A percentile compares a stretch with the other conserved stretches of the same genome.
These are phyloP conservation scores for Myripristis jacobus DNA, from an alignment of 2,797 vertebrate species.

Conservation along the genomic window DNA sequence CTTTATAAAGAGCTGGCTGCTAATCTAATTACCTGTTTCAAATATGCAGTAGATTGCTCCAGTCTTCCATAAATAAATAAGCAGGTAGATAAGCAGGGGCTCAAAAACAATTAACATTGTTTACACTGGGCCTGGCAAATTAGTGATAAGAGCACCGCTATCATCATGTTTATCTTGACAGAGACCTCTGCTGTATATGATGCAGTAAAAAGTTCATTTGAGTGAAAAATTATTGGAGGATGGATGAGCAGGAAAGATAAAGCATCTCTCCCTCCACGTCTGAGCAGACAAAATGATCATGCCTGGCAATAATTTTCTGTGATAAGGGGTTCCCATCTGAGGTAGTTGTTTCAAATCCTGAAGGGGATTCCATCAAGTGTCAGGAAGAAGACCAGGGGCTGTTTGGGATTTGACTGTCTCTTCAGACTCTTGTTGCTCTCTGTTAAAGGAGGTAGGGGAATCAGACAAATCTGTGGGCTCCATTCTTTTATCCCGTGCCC, in stretches of 20 bases:
- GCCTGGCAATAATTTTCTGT: constrained; percentile 4
- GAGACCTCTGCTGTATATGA: constrained; percentile 33
- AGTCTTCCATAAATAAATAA: constrained; percentile 67
- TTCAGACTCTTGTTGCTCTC: constrained; percentile 7
- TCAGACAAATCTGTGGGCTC: constrained; percentile 43
- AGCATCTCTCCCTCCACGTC: neutral
- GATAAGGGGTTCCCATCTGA: constrained; percentile 11
- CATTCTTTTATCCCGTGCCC: constrained; percentile 44
- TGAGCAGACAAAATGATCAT: constrained; percentile 8
- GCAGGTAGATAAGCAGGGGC: constrained; percentile 59
- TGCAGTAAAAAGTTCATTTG: constrained; percentile 49
- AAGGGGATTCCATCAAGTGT: constrained; percentile 17
- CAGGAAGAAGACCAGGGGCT: neutral
- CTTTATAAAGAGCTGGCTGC: constrained; percentile 35
- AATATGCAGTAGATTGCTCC: constrained; percentile 63
- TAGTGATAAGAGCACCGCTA: constrained; percentile 49
- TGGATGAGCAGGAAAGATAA: constrained; percentile 17
- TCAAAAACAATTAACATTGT: constrained; percentile 67
- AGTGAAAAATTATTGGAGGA: constrained; percentile 19
- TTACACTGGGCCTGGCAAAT: constrained; percentile 55
- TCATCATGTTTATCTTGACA: constrained; percentile 35
- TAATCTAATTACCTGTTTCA: constrained; percentile 71
- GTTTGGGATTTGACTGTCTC: constrained; percentile 20
- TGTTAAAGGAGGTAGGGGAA: neutral
- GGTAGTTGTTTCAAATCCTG: constrained; percentile 20